phyloP scores from a whole-genome alignment of 2,888 invertebrate genomes.

The Pomacea canaliculata region DNA sequence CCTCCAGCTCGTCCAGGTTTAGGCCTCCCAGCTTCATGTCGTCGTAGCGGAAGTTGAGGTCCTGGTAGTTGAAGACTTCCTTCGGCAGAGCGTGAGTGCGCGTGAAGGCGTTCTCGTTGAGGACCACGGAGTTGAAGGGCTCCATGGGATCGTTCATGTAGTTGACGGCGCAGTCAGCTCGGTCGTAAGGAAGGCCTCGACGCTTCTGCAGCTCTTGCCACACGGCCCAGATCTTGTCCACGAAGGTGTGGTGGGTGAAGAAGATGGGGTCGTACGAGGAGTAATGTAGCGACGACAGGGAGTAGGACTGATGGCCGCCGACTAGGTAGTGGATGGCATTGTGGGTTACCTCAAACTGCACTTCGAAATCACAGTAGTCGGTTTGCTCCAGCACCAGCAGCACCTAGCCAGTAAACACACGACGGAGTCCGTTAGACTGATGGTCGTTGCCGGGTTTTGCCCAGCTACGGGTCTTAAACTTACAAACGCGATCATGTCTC shows the following conservation, averaged over 20 bases:
- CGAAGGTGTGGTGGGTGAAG: conserved; percentile 40
- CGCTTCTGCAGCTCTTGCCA: conserved; percentile 44
- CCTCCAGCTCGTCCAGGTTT: conserved; percentile 38
- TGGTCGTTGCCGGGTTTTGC: too few relatives aligned
- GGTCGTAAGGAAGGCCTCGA: conserved; percentile 31
- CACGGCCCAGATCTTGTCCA: conserved; percentile 39
- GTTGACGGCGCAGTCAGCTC: conserved; percentile 39
- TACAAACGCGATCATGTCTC: too few relatives aligned
- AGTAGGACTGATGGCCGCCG: conserved; percentile 31
- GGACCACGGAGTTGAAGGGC: conserved; percentile 28
- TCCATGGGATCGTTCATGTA: conserved; percentile 28
- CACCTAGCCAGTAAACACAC: not conserved
- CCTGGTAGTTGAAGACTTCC: conserved; percentile 35
- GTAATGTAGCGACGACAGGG: conserved; percentile 40
- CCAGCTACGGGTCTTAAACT: too few relatives aligned
- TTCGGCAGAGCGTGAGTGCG: conserved; percentile 28
- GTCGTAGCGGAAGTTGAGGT: conserved; percentile 35
- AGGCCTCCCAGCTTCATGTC: conserved; percentile 37
- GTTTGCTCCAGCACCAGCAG: conserved; percentile 38
- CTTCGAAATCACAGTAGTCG: conserved; percentile 42
- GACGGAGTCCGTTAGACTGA: too few relatives aligned
- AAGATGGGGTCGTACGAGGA: conserved; percentile 42
- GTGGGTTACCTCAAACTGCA: conserved; percentile 38
- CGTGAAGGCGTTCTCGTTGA: conserved; percentile 22
- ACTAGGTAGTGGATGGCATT: conserved; percentile 38